phyloP scores from a whole-genome alignment of 23 tunicate species.

The Styela clava region DNA sequence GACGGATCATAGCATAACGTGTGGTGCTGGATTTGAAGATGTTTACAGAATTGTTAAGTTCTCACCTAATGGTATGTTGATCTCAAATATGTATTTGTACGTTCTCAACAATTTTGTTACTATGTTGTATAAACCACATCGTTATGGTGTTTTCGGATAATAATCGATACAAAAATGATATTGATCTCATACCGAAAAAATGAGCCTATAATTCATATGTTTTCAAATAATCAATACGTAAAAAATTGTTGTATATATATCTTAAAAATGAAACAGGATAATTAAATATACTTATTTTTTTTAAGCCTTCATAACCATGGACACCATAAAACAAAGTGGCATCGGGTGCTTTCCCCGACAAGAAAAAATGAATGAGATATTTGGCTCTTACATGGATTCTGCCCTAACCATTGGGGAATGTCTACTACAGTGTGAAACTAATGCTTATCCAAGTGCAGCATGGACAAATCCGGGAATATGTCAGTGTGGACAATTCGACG shows the following conservation, averaged over 20 bases:
- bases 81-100: too few species aligned
- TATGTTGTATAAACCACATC: too few species aligned
- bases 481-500: neutral
- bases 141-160: too few species aligned
- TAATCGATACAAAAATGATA: too few species aligned
- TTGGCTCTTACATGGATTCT: too few species aligned
- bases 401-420: neutral
- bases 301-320: neutral
- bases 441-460: neutral
- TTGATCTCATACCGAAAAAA: too few species aligned
- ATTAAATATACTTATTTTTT: neutral
- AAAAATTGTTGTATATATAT: too few species aligned
- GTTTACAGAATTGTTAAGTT: neutral
- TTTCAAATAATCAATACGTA: too few species aligned
- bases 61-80: neutral
- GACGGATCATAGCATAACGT: neutral
- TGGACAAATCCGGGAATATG: neutral
- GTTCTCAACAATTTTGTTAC: too few species aligned
- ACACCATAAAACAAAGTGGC: neutral
- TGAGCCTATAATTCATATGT: too few species aligned
- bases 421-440: neutral
- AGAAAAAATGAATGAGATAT: neutral
- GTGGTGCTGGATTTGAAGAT: neutral
- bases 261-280: too few species aligned
- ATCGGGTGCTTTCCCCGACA: neutral